Evolutionary conservation across 2,113 vertebrate species (phyloP).

Genomic region (Hemiscyllium ocellatum): DNA sequence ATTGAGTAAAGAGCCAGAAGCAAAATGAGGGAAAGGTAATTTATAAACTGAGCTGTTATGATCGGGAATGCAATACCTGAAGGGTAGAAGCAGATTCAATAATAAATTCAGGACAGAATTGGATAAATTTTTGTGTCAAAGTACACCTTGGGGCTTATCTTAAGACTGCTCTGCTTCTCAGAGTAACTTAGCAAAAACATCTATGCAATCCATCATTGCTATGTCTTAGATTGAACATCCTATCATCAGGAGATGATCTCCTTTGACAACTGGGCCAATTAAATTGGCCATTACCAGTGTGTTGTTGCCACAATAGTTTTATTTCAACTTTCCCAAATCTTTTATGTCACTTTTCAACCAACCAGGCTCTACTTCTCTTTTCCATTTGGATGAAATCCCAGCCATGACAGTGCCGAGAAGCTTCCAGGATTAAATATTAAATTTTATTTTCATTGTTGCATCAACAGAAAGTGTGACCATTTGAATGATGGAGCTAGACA

Average conservation of each 20-base stretch:
- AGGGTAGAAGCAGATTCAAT: neutral
- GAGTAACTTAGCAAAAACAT: neutral
- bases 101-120: neutral
- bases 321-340: neutral
- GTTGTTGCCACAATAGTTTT: neutral
- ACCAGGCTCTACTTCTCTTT: neutral
- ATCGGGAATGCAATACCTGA: neutral
- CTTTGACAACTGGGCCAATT: neutral
- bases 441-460: neutral
- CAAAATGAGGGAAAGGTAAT: neutral
- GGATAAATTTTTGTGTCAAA: neutral
- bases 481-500: no score
- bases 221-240: neutral
- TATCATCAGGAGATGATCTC: neutral
- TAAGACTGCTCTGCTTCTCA: neutral
- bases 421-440: neutral
- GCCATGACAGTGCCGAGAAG: neutral
- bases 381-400: neutral
- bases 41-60: no score
- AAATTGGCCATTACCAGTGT: neutral
- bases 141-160: neutral
- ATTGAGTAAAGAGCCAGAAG: neutral
- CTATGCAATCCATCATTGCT: neutral
- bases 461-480: neutral
- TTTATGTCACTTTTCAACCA: neutral